phyloP scores from a whole-genome alignment of 2,888 invertebrate species.

The Glaucopsyche alexis region DNA sequence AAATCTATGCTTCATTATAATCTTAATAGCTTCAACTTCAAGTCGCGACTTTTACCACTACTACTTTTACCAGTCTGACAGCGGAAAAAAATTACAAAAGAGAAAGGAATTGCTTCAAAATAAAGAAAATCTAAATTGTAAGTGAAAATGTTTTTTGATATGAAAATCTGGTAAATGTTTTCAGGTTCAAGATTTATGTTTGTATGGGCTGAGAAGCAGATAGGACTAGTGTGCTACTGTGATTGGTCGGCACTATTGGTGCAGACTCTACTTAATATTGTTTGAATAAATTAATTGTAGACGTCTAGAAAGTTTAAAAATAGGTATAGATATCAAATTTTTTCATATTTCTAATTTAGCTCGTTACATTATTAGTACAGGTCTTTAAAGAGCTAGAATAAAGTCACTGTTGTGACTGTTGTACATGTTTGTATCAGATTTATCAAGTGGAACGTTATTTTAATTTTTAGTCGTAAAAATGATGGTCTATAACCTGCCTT shows the following conservation, averaged over 20 bases:
- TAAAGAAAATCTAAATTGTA: not conserved
- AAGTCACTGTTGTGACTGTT: too few relatives aligned
- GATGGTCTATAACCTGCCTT: not conserved
- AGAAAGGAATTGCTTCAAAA: not conserved
- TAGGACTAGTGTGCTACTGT: too few relatives aligned
- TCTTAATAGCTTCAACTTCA: not conserved
- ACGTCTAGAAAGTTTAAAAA: not conserved
- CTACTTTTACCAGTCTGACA: not conserved
- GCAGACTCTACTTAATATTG: too few relatives aligned
- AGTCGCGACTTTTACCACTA: not conserved
- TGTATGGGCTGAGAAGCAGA: too few relatives aligned
- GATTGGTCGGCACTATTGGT: too few relatives aligned
- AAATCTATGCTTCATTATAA: not conserved
- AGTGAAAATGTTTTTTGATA: not conserved
- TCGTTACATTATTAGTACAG: too few relatives aligned
- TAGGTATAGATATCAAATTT: not conserved
- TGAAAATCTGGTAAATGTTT: not conserved
- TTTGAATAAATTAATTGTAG: not conserved
- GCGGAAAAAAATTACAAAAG: not conserved
- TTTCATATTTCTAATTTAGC: not conserved
- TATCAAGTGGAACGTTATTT: not conserved
- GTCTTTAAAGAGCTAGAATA: not conserved
- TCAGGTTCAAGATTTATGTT: not conserved
- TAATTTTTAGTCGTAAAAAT: not conserved
- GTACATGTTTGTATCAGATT: not conserved